Conservation (phyloP, 2,888 invertebrate genomes). For the Cosmia trapezina region DNA sequence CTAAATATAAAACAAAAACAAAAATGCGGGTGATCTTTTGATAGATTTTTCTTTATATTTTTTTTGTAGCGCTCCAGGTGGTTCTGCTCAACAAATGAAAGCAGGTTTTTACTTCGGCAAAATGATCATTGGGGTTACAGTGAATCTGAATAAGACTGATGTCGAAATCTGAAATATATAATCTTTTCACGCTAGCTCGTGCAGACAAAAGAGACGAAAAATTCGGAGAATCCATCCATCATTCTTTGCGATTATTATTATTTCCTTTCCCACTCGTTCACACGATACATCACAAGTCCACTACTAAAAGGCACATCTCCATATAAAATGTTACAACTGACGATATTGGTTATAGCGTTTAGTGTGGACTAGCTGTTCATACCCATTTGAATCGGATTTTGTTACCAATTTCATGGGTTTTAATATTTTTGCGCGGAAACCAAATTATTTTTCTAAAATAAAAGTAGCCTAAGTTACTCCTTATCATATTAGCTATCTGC, state of each 20-base stretch:
- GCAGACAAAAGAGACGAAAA: constrained; percentile 2
- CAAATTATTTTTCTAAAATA: no score
- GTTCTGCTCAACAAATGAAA: neutral
- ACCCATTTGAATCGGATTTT: no score
- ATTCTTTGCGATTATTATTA: constrained; percentile 26
- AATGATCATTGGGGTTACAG: neutral
- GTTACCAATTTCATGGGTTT: no score
- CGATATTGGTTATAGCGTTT: neutral
- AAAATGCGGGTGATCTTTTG: neutral
- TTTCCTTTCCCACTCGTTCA: constrained; percentile 21
- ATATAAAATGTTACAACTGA: neutral
- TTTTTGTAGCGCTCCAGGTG: neutral
- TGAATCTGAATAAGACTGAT: constrained; percentile 25
- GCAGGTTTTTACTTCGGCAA: neutral
- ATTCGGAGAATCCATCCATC: constrained; percentile 29
- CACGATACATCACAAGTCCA: constrained; percentile 13
- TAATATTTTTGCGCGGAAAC: no score
- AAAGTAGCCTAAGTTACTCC: no score
- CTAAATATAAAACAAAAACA: constrained; percentile 5
- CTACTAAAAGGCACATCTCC: constrained; percentile 2
- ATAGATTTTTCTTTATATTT: neutral
- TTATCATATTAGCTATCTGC: no score
- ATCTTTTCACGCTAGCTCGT: neutral
- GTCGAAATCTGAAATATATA: neutral
- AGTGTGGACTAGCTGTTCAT: no score